Conservation (phyloP, 2,797 vertebrate genomes). For the Morelia viridis region DNA sequence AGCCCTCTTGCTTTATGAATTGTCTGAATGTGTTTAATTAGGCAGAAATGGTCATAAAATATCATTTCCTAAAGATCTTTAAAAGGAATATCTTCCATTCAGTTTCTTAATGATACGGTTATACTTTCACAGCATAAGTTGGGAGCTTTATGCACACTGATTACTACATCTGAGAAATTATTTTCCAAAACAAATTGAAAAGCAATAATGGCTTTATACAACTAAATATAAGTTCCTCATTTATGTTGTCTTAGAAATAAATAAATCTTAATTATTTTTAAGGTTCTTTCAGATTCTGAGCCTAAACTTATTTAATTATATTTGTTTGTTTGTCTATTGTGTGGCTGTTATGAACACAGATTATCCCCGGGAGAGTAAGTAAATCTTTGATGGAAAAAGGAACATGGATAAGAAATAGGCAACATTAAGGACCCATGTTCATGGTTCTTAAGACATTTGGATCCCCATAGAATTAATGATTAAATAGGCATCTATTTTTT, state of each 20-base stretch:
- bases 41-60: neutral
- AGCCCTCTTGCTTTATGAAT: neutral
- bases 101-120: slow-evolving; percentile 32
- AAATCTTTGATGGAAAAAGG: neutral
- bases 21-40: neutral
- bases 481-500: neutral
- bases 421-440: too few relatives aligned
- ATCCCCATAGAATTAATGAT: neutral
- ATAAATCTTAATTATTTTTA: neutral
- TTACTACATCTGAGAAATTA: slow-evolving; percentile 50
- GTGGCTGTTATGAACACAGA: neutral
- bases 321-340: slow-evolving; percentile 24
- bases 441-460: neutral
- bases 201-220: slow-evolving; percentile 4
- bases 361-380: neutral
- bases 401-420: neutral
- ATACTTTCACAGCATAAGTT: neutral
- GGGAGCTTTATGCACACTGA: slow-evolving; percentile 34
- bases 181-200: slow-evolving; percentile 41
- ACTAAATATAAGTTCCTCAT: slow-evolving; percentile 37
- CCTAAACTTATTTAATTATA: neutral
- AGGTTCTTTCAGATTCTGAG: slow-evolving; percentile 21
- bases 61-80: slow-evolving; percentile 1
- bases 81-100: slow-evolving; percentile 26
- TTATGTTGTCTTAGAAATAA: neutral